Evolutionary conservation across 2,113 vertebrate species (phyloP).

Genomic region (Regulus satrapa): DNA sequence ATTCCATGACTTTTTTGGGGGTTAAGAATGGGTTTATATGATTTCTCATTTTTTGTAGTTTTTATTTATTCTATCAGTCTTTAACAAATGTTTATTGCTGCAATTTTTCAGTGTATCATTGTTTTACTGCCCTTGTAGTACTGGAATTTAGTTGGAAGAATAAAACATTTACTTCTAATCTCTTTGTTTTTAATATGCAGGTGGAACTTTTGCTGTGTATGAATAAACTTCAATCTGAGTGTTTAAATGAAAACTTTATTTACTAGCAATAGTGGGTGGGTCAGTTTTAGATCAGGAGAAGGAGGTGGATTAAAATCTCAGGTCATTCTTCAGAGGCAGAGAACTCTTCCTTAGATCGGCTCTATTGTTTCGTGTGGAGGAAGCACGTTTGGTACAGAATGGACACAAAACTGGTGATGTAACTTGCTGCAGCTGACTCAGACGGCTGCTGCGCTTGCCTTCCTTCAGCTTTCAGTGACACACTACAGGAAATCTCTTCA

Average conservation of each 20-base stretch:
- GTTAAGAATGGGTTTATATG: conserved; percentile 83
- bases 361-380: not conserved
- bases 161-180: conserved; percentile 90
- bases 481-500: not conserved
- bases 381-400: not conserved
- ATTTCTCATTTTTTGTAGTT: conserved; percentile 87
- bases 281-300: not conserved
- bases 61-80: conserved; percentile 85
- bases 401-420: not conserved
- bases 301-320: not conserved
- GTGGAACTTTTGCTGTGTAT: conserved; percentile 60
- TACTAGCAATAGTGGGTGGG: not conserved
- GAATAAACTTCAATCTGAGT: conserved; percentile 68
- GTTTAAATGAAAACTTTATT: conserved; percentile 65
- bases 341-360: not conserved
- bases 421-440: not conserved
- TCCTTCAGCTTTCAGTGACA: not conserved
- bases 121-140: conserved; percentile 90
- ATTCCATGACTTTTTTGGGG: conserved; percentile 78
- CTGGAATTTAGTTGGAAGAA: conserved; percentile 91
- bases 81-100: conserved; percentile 87
- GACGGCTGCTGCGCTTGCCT: not conserved
- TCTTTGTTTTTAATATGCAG: conserved; percentile 75
- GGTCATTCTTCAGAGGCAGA: not conserved
- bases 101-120: conserved; percentile 79